Conservation (phyloP, 1,140 invertebrate species). For the Oncopodura yosiiana region DNA sequence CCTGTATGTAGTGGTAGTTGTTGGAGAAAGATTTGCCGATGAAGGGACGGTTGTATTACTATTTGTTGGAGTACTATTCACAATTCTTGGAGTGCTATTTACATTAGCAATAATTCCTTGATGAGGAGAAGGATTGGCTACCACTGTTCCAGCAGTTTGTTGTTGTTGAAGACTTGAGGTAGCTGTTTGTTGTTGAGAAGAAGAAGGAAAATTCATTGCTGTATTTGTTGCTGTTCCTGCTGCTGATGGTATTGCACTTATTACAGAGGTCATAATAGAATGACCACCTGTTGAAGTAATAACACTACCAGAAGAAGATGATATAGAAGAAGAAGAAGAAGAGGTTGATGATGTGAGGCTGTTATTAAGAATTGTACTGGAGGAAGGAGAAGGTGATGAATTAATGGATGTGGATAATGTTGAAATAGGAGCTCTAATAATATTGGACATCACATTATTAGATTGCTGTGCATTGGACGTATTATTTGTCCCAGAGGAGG, state of each 20-base stretch:
- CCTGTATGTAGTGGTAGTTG: slow-evolving; percentile 44
- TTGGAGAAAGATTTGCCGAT: too few relatives aligned
- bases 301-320: slow-evolving; percentile 14
- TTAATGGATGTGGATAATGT: slow-evolving; percentile 13
- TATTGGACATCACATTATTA: slow-evolving; percentile 35
- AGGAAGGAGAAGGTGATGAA: slow-evolving; percentile 17
- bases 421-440: not conserved
- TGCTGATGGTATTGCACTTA: slow-evolving; percentile 22
- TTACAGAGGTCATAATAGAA: slow-evolving; percentile 6
- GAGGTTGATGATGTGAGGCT: slow-evolving; percentile 14
- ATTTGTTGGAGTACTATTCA: too few relatives aligned
- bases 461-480: slow-evolving; percentile 32
- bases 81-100: too few relatives aligned
- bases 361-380: slow-evolving; percentile 9
- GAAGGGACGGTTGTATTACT: too few relatives aligned
- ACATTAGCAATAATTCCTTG: too few relatives aligned
- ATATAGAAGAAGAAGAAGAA: too few relatives aligned
- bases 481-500: slow-evolving; percentile 31
- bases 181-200: not conserved
- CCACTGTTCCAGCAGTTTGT: too few relatives aligned
- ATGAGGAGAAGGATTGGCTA: too few relatives aligned
- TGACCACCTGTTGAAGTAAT: slow-evolving; percentile 10
- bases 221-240: not conserved
- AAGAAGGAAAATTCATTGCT: not conserved
- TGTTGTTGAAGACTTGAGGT: too few relatives aligned